Evolutionary conservation across 2,113 vertebrate genomes (phyloP).

Genomic region (Tenrec ecaudatus): DNA sequence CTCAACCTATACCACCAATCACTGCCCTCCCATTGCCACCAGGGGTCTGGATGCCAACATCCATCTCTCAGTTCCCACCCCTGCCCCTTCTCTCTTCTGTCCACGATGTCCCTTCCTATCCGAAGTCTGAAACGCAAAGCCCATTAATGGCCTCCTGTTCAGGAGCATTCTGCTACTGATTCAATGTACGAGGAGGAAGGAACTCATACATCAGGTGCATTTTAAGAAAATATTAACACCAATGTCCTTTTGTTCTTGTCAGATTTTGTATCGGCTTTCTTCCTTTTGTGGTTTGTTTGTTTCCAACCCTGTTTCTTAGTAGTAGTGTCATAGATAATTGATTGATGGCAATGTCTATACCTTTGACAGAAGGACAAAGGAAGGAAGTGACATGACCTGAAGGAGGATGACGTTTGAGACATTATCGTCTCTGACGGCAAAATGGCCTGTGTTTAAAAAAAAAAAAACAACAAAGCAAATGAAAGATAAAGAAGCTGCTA

Average conservation of each 20-base stretch:
- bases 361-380: neutral
- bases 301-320: neutral
- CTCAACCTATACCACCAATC: neutral
- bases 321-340: conserved; percentile 3
- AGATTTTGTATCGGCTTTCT: conserved; percentile 41
- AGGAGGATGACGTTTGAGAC: neutral
- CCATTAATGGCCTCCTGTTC: neutral
- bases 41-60: neutral
- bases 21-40: neutral
- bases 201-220: conserved; percentile 43
- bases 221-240: neutral
- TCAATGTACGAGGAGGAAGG: conserved; percentile 14
- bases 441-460: neutral
- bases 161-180: neutral
- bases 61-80: neutral
- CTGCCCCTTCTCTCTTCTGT: neutral
- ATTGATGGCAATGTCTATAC: neutral
- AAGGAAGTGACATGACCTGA: neutral
- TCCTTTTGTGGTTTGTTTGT: neutral
- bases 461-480: neutral
- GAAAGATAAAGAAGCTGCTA: neutral
- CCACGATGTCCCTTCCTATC: neutral
- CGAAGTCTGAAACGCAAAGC: neutral
- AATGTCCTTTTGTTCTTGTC: conserved; percentile 20
- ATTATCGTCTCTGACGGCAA: neutral